Base-by-base conservation (phyloP, 1,140 invertebrate species). In the Drosophila triauraria region DNA sequence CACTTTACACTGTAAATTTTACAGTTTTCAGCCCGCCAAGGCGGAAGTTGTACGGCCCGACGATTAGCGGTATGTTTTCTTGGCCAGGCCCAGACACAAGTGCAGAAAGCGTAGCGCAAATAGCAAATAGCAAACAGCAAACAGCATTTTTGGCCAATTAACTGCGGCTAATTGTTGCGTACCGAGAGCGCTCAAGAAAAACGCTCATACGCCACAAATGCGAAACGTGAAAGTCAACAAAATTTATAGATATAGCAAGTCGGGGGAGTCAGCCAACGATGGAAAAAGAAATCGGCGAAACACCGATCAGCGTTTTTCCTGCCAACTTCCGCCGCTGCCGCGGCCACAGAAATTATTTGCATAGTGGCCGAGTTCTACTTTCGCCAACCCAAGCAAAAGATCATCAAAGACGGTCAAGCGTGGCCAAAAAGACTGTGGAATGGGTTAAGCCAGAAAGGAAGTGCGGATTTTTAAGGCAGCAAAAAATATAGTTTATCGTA, bases 81-180 rank as follows among this genome's bases (percentile, higher is more conserved):
- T 53, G 48, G 35, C 54, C 17, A 47, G 48, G 27, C 53, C n/a
- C 69, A 74, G 76, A 48, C 78, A 80, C 78, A 80, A 82, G 84
- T 76, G 84, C 83, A 87, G 83, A 87, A 87, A 87, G 83, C 84
- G 84, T 88, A 80, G 78, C 85, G 61, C 72, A 87, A 85, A 78
- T 62, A 82, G 61, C 72, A 87, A 85, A 78, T 62, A 82, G 65
- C 77, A 74, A 76, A 62, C 40, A 78, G 59, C 82, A 38, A 87
- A 74, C 57, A 83, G 69, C 85, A 78, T 74, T 87, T 71, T 90
- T 90, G 85, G 81, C 81, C 84, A 90, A 90, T 88, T 88, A 90
- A 75, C 74, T 88, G 81, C 78, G 77, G 84, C 85, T 88, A 88
- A 88, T 88, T 88, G 84, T 84, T 84, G 84, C 80, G 67, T 78